These are phyloP conservation scores for Syrmaticus mikado DNA, from an alignment of 2,113 vertebrate genomes.

Conservation along the genomic window DNA sequence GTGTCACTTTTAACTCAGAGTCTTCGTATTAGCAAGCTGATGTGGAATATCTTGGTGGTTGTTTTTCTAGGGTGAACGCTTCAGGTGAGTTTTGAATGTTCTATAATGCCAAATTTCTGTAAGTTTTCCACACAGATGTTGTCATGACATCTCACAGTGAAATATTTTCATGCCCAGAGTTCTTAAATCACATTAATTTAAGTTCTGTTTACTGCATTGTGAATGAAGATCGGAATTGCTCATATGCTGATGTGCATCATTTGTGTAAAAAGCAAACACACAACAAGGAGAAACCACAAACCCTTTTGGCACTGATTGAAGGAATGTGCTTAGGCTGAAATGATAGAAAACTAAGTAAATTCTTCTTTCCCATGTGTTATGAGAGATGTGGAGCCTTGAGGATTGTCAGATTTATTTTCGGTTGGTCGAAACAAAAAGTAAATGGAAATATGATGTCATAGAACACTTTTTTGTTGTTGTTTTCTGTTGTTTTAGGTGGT, in stretches of 20 bases:
- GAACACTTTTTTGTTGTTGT: not conserved
- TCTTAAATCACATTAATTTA: not conserved
- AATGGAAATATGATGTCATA: fast-evolving
- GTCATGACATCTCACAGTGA: not conserved
- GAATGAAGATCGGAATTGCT: not conserved
- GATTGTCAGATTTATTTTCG: not conserved
- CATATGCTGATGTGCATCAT: fast-evolving
- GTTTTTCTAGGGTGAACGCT: not conserved
- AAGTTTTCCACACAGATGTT: not conserved
- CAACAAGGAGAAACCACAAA: not conserved
- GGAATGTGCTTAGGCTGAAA: not conserved
- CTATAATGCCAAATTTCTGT: not conserved
- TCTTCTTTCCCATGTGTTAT: not conserved
- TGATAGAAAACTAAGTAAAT: not conserved
- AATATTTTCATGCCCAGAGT: not conserved
- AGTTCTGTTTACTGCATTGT: not conserved
- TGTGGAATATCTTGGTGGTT: not conserved
- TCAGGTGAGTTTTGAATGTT: not conserved
- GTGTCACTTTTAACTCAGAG: not conserved
- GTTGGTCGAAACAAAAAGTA: not conserved
- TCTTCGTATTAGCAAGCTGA: not conserved
- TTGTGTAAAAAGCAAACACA: not conserved
- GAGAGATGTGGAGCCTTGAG: not conserved
- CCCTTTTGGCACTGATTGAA: not conserved
- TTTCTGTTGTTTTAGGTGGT: slow-evolving; percentile 81